Conservation (phyloP, 2,888 invertebrate species). For the Drepana falcataria region DNA sequence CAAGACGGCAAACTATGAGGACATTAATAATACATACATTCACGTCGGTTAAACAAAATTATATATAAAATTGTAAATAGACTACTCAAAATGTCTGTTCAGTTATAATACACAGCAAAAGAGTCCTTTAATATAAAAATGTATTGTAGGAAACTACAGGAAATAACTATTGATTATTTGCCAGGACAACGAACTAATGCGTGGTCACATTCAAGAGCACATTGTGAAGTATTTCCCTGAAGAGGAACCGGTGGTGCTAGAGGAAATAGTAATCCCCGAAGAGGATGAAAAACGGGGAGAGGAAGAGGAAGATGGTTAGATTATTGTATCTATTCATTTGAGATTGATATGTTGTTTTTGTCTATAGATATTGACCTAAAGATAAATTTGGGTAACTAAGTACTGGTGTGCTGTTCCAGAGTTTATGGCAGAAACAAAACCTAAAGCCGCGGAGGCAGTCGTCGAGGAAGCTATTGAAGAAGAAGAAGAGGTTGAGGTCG, state of each 20-base stretch:
- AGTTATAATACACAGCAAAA: no score
- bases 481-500: constrained; percentile 51
- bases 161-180: no score
- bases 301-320: constrained; percentile 47
- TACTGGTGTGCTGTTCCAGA: constrained; percentile 25
- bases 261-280: constrained; percentile 61
- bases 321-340: no score
- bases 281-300: constrained; percentile 41
- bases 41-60: no score
- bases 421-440: constrained; percentile 28
- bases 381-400: background rate
- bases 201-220: constrained; percentile 77
- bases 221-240: constrained; percentile 80
- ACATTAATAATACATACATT: no score
- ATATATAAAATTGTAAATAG: no score
- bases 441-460: constrained; percentile 13
- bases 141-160: no score
- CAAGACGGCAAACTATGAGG: no score
- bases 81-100: no score
- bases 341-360: no score
- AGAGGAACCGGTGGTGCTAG: constrained; percentile 65
- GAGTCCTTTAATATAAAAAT: no score
- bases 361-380: no score
- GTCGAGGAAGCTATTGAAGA: constrained; percentile 32
- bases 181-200: constrained; percentile 83